These are phyloP conservation scores for Mobula hypostoma DNA, from an alignment of 2,113 vertebrate genomes.

Conservation along the genomic window DNA sequence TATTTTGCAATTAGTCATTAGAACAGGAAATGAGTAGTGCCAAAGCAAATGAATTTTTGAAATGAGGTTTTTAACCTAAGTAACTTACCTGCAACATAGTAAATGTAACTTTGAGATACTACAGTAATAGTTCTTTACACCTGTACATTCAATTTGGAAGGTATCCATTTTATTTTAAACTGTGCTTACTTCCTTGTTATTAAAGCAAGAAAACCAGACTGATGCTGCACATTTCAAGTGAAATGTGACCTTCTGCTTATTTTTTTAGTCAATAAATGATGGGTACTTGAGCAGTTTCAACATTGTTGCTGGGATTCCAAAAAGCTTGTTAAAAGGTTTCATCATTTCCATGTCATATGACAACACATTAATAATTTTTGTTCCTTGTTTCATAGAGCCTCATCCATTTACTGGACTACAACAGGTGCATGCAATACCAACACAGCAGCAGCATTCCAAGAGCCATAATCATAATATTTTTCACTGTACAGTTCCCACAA, in stretches of 20 bases:
- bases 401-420: not conserved
- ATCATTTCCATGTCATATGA: not conserved
- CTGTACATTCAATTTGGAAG: not conserved
- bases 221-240: not conserved
- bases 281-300: not conserved
- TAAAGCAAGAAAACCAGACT: not conserved
- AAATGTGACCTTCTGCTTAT: not conserved
- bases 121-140: not conserved
- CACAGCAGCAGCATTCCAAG: not conserved
- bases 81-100: not conserved
- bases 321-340: not conserved
- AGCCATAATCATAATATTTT: not conserved
- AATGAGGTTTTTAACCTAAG: not conserved
- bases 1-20: not conserved
- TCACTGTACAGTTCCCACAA: not conserved
- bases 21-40: not conserved
- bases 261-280: not conserved
- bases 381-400: constrained; percentile 8
- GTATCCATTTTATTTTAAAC: not conserved
- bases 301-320: not conserved
- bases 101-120: not conserved
- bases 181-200: not conserved
- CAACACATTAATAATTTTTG: not conserved
- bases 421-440: not conserved
- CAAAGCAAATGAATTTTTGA: not conserved